Conservation (phyloP, 2,888 invertebrate genomes). For the Nemurella pictetii region DNA sequence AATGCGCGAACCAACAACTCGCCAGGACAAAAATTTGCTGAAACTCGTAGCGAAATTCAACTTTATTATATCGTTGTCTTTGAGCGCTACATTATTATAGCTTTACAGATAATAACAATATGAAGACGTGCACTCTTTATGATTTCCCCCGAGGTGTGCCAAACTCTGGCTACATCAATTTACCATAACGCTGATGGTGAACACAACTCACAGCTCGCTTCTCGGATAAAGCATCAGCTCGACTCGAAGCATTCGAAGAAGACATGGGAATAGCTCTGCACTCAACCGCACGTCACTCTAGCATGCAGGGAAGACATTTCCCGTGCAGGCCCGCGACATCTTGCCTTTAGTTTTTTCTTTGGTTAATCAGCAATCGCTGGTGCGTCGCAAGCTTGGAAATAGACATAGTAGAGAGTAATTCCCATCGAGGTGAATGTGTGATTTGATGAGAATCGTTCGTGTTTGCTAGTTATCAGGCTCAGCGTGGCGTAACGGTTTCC, state of each 20-base stretch:
- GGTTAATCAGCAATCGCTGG: background rate
- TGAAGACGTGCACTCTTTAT: background rate
- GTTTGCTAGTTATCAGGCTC: too few relatives aligned
- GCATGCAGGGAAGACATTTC: background rate
- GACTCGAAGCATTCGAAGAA: background rate
- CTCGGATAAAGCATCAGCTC: background rate
- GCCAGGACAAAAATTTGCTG: too few relatives aligned
- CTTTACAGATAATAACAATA: background rate
- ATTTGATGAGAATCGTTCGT: too few relatives aligned
- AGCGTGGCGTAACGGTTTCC: too few relatives aligned
- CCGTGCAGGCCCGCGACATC: background rate
- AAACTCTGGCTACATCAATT: background rate
- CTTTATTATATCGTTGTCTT: background rate
- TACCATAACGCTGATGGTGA: background rate
- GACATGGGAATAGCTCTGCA: background rate
- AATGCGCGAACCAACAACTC: too few relatives aligned
- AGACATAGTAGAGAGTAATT: too few relatives aligned
- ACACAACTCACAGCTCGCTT: background rate
- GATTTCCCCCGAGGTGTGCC: background rate
- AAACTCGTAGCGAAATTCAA: background rate
- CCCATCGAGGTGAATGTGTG: too few relatives aligned
- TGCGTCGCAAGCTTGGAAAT: background rate
- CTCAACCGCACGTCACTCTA: background rate
- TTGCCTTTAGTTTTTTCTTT: background rate
- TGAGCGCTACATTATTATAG: background rate